Percentiles rank a stretch among this genome's conserved stretches.
Conservation (phyloP, 2,797 vertebrate species). For the Mormyrops boulengeri region DNA sequence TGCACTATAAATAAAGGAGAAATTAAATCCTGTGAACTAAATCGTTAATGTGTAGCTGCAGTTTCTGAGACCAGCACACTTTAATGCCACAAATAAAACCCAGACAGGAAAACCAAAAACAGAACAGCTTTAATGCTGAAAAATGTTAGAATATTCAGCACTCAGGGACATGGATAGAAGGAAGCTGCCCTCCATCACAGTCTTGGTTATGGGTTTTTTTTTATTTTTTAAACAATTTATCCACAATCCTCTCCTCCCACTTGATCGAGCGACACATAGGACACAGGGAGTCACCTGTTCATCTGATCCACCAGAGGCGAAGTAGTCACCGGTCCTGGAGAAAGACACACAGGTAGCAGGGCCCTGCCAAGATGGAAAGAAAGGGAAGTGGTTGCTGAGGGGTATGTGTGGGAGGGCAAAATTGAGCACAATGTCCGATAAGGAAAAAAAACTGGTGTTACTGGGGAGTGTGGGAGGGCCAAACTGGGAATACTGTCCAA, state of each 20-base stretch:
- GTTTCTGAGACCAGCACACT: not conserved
- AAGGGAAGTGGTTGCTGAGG: not conserved
- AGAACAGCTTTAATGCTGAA: not conserved
- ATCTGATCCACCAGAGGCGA: conserved; percentile 87
- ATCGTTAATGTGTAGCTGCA: not conserved
- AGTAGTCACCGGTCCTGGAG: conserved; percentile 77
- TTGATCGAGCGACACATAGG: not conserved
- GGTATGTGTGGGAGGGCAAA: not conserved
- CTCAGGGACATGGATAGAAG: not conserved
- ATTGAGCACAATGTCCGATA: not conserved
- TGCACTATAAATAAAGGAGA: not conserved
- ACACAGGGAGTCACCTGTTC: conserved; percentile 71
- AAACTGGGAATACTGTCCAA: not conserved
- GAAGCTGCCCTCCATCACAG: not conserved
- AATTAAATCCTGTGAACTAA: not conserved
- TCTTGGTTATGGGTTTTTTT: not conserved
- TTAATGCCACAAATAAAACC: not conserved
- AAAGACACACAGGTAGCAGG: conserved; percentile 78
- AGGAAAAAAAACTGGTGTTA: not conserved
- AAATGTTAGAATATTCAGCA: not conserved
- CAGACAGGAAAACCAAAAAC: not conserved
- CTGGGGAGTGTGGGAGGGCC: not conserved
- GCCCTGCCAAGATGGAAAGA: conserved; percentile 58
- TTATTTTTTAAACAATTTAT: not conserved
- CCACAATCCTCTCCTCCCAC: not conserved